Evolutionary conservation across 2,888 invertebrate species (phyloP).

Genomic region (Hyalella azteca): DNA sequence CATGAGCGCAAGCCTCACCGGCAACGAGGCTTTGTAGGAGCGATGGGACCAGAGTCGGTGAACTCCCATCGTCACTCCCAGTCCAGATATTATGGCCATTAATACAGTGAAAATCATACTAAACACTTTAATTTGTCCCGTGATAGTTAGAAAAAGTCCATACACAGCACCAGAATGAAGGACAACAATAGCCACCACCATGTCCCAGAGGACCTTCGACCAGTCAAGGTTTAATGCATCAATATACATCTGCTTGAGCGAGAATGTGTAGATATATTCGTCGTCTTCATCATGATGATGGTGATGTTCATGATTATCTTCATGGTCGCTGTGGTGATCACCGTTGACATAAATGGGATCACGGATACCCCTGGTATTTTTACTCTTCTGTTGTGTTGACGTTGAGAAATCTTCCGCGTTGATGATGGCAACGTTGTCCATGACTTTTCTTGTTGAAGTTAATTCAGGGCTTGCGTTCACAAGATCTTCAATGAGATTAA

Average conservation of each 20-base stretch:
- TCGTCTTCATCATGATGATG: too few relatives aligned
- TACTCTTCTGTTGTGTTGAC: too few relatives aligned
- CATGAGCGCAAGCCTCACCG: constrained; percentile 79
- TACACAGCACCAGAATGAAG: neutral
- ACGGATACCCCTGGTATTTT: too few relatives aligned
- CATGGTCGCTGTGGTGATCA: neutral
- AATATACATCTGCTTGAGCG: constrained; percentile 14
- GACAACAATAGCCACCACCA: constrained; percentile 7
- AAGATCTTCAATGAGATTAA: too few relatives aligned
- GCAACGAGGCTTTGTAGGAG: constrained; percentile 88
- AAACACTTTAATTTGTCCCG: neutral
- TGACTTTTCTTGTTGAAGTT: too few relatives aligned
- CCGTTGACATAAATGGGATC: too few relatives aligned
- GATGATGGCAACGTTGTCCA: too few relatives aligned
- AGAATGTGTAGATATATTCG: neutral
- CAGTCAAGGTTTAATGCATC: constrained; percentile 18
- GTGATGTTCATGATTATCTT: neutral
- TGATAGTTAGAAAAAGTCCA: neutral
- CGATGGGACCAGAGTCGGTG: constrained; percentile 94
- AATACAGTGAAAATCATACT: neutral
- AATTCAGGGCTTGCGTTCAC: too few relatives aligned
- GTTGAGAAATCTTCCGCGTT: too few relatives aligned
- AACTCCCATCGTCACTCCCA: constrained; percentile 73
- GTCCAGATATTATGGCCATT: neutral
- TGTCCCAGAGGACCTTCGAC: constrained; percentile 35